These are phyloP conservation scores for Hemicrepidius hirtus DNA, from an alignment of 2,888 invertebrate species.

Conservation along the genomic window DNA sequence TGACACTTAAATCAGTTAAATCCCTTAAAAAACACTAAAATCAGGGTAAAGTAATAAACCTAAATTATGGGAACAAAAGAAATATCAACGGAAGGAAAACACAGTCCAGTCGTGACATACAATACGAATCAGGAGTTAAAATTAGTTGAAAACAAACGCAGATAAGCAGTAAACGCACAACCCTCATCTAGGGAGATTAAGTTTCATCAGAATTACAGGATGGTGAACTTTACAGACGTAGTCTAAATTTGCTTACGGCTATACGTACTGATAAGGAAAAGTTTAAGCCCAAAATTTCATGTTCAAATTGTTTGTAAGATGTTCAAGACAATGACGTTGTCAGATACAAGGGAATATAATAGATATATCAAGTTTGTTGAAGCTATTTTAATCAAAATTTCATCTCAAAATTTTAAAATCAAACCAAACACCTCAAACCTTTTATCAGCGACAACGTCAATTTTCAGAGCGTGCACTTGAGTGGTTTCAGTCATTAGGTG, in stretches of 20 bases:
- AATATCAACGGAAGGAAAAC: neutral
- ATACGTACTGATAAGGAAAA: conserved; percentile 1
- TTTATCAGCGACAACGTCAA: conserved; percentile 1
- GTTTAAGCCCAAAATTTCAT: neutral
- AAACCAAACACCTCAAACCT: neutral
- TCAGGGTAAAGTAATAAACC: too few relatives aligned
- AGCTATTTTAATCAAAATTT: too few relatives aligned
- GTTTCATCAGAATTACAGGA: conserved; percentile 25
- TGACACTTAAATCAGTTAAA: too few relatives aligned
- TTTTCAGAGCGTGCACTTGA: conserved; percentile 20
- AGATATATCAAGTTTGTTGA: too few relatives aligned
- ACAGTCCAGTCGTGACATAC: conserved; percentile 20
- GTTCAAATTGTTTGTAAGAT: neutral
- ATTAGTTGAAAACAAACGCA: conserved; percentile 39
- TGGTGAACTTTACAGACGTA: conserved; percentile 25
- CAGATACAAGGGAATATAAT: too few relatives aligned
- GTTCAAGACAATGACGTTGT: too few relatives aligned
- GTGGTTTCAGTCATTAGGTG: conserved; percentile 18
- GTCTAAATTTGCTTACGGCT: conserved; percentile 15
- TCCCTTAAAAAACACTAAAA: too few relatives aligned
- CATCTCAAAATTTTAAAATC: neutral
- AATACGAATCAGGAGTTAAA: conserved; percentile 37
- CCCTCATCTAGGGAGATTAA: conserved; percentile 38
- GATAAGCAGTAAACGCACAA: conserved; percentile 35
- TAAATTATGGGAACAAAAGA: too few relatives aligned